Base-by-base conservation (phyloP, 2,797 vertebrate genomes). In the Hipposideros larvatus region DNA sequence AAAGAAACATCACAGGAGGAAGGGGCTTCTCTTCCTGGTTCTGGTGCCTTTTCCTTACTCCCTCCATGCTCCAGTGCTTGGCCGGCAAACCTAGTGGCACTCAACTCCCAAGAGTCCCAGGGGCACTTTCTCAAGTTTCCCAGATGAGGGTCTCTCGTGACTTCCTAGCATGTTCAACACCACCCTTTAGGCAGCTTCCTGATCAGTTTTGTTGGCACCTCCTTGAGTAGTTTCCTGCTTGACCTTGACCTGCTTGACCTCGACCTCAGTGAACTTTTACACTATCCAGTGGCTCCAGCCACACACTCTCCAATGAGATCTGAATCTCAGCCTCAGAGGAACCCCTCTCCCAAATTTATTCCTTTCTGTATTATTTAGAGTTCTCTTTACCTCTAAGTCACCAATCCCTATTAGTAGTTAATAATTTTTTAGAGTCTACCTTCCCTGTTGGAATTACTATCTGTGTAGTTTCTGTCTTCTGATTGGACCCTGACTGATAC, bases 381-480 rank as follows among this genome's bases (percentile, higher is more conserved):
- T 70, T 91, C n/a, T 90, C 51, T 26, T 75, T 46, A 48, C 34
- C 43, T 18, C 26, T 37, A 46, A 48, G n/a, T 16, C 74, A 31
- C 19, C 86, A 80, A 28, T 34, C 34, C 28, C 16, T 24, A 10
- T 73, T 77, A 55, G 79, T 41, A n/a, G 57, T 57, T 55, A 74
- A 28, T 46, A 57, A 7, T 66, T 59, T 41, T 61, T 78, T 46
- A 31, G 21, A 13, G 0, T 46, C 80, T 28, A 1, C 55, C 48
- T 51, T 61, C 78, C 19, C 68, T 68, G 59, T 37, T 91, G 28
- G 85, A 77, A 43, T 34, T 4, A 10, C 51, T 66, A 18, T 19
- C 51, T 66, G 14, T 19, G 46, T 77, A 71, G 79, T 63, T 79
- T 94, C 95, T 86, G 51, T 53, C 73, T 91, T 65, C 53, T 71